Evolutionary conservation across 2,113 vertebrate species (phyloP), one percentile per base, ranked within the genome.

Genomic region (Corythornis cristatus): DNA sequence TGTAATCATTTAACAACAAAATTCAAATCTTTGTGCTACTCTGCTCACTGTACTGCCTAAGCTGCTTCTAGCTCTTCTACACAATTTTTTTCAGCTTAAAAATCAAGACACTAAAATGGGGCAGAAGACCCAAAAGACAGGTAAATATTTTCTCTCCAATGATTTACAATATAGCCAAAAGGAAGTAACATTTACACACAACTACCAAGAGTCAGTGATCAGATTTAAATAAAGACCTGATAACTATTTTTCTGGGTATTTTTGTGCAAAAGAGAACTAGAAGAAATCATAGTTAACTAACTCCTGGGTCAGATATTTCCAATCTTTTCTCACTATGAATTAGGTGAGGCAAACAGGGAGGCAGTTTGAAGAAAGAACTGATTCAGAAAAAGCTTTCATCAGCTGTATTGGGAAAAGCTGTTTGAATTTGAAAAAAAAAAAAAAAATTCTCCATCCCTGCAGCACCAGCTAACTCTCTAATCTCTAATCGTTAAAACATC

Each of bases 401-500:
- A 89, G 82, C 89, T 66, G 71, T 86, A 81, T 56, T 88, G 74
- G 84, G 74, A 78, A 88, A 90, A 95, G 78, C 72, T 77, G 78
- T 90, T 81, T 81, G 80, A 91, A 93, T 95, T 91, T 83, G 35
- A 94, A 93, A 95, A 86, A 75, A 33, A 33, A 33, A 76, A 3
- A 16, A 75, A 88, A 78, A 89, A 76, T 83, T 81, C 86, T 54
- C 84, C 42, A 82, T 92, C 75, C 82, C 46, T 7, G 8, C 16
- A 64, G 90, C 81, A 92, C 31, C 68, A 92, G 74, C 84, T 68
- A 77, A 83, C 88, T 88, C 87, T 82, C 88, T 93, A 87, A 92
- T 95, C 92, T 93, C 86, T 86, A 92, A 89, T 83, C 92, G 96
- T 95, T 94, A 93, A 96, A 95, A 82, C 50, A 93, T 79, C 74